Evolutionary conservation across 1,140 invertebrate species (phyloP), one percentile per base, ranked within the genome.

Genomic region (Trichogramma pretiosum): DNA sequence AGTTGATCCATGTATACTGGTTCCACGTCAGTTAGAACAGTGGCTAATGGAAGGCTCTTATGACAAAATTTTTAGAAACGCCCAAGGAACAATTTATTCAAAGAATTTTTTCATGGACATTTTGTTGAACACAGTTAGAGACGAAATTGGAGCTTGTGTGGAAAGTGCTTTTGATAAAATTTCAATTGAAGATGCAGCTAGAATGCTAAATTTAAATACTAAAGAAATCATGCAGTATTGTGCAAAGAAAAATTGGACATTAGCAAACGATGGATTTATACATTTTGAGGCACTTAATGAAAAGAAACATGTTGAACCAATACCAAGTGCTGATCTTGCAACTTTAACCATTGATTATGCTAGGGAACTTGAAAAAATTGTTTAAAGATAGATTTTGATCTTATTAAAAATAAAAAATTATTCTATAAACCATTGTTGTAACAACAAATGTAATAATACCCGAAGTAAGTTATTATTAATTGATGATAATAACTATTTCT

Each of bases 1-100:
- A 64, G 83, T 81, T 24, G 96, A 98, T 65, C 82, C 92, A 40
- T 99, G 96, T 67, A 95, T 99, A 26, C 81, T 83, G 53, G 93
- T 97, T 67, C 93, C 96, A 0, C 77, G 99, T 1, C 91, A 89
- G 24, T 76, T 99, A 54, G 96, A 99, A 62, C 96, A 99, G 63
- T 98, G 94, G 72, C 77, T 99, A 33, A 99, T 99, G 94, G 97
- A 99, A 73, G 96, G 97, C 22, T 93, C 90, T 48, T 99, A 98
- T 63, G 98, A 98, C 67, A 99, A 99, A 79, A 87, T 91, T 45
- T 91, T 90, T 62, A n/a, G n/a, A n/a, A 67, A 89, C 33, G 85
- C 86, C 3, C 83, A 94, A 75, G 89, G 84, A 33, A 94, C 94
- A 73, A 93, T 98, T n/a, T 85, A 88, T 48, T 89, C 86, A 44